Conservation (phyloP, 2,888 invertebrate genomes). For the Ptychoptera albimana region DNA sequence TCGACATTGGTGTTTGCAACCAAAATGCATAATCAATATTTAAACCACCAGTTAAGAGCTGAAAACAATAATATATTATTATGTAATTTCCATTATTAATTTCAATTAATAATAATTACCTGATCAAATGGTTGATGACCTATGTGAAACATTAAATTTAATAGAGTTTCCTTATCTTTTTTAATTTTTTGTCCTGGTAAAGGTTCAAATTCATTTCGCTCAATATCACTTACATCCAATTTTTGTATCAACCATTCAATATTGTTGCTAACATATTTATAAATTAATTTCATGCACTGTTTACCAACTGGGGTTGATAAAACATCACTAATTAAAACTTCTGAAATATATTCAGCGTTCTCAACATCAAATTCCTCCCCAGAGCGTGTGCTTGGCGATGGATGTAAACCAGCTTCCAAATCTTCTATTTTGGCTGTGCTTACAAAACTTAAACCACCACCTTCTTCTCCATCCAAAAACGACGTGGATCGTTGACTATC, state of each 20-base stretch:
- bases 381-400: slow-evolving; percentile 17
- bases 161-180: slow-evolving; percentile 34
- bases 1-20: slow-evolving; percentile 31
- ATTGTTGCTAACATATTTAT: slow-evolving; percentile 53
- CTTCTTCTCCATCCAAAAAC: slow-evolving; percentile 27
- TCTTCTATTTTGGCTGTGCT: slow-evolving; percentile 26
- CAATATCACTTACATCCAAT: slow-evolving; percentile 31
- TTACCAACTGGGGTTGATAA: slow-evolving; percentile 43
- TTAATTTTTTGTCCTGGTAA: slow-evolving; percentile 28
- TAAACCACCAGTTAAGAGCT: slow-evolving; percentile 31
- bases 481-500: slow-evolving; percentile 27
- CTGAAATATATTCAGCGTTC: slow-evolving; percentile 32
- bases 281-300: slow-evolving; percentile 40
- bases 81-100: not conserved
- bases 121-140: slow-evolving; percentile 61
- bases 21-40: slow-evolving; percentile 32
- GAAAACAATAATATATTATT: slow-evolving; percentile 5
- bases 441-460: slow-evolving; percentile 20
- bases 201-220: slow-evolving; percentile 21
- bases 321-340: slow-evolving; percentile 44
- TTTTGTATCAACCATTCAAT: slow-evolving; percentile 49
- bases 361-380: slow-evolving; percentile 31
- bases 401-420: slow-evolving; percentile 10
- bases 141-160: slow-evolving; percentile 68
- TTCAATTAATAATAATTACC: slow-evolving; percentile 28